These are phyloP conservation scores for Malacoctenus gilli DNA, from an alignment of 2,797 vertebrate species.

Conservation along the genomic window DNA sequence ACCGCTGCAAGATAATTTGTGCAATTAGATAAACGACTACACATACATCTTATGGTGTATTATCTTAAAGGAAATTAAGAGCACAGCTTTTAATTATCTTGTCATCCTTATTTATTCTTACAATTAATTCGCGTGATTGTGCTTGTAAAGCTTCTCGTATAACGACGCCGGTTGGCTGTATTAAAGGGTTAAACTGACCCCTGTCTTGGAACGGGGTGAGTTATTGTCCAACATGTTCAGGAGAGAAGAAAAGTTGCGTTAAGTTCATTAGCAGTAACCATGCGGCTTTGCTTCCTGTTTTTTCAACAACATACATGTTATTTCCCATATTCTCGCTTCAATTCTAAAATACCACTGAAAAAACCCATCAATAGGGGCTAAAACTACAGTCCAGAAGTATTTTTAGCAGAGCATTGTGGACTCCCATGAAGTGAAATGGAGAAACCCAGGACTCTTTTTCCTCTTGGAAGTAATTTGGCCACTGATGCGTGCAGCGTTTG, in stretches of 20 bases:
- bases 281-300: too few relatives aligned
- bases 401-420: not conserved
- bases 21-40: constrained; percentile 39
- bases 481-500: not conserved
- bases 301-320: too few relatives aligned
- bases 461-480: not conserved
- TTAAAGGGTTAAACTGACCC: too few relatives aligned
- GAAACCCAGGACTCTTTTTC: too few relatives aligned
- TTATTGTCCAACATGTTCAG: too few relatives aligned
- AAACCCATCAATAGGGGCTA: too few relatives aligned
- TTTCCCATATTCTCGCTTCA: too few relatives aligned
- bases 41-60: constrained; percentile 38
- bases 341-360: too few relatives aligned
- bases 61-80: constrained; percentile 67
- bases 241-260: too few relatives aligned
- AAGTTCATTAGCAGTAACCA: too few relatives aligned
- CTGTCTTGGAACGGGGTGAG: too few relatives aligned
- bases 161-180: too few relatives aligned
- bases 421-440: not conserved
- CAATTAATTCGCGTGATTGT: constrained; percentile 77
- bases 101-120: constrained; percentile 67
- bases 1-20: constrained; percentile 36
- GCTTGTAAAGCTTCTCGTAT: constrained; percentile 67
- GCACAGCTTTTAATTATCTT: constrained; percentile 62
- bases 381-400: not conserved